A percentile compares a stretch with the other conserved stretches of the same genome.
phyloP scores from a whole-genome alignment of 2,797 vertebrate genomes.

The Gallinago solitaria region DNA sequence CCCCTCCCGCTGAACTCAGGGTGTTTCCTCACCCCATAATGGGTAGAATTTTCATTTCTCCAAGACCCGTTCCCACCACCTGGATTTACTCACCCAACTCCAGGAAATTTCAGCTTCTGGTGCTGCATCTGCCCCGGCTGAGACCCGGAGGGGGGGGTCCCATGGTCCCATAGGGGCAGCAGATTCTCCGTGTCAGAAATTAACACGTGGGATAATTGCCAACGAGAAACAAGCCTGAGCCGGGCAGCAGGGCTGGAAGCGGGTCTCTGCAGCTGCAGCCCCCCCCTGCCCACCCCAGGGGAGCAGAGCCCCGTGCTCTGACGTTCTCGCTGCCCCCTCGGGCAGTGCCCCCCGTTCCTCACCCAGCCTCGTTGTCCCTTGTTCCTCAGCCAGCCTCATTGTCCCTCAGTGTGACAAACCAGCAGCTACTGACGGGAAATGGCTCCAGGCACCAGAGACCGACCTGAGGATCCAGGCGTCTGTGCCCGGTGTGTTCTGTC shows the following conservation, averaged over 20 bases:
- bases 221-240: background rate
- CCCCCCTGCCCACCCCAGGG: rapidly evolving
- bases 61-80: background rate
- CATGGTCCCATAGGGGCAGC: background rate
- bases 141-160: conserved; percentile 68
- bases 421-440: background rate
- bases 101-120: conserved; percentile 77
- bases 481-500: background rate
- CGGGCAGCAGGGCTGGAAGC: background rate
- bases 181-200: background rate
- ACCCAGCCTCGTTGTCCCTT: background rate
- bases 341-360: background rate
- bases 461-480: background rate
- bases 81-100: conserved; percentile 33
- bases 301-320: background rate
- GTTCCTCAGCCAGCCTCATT: rapidly evolving
- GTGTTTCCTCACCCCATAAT: background rate
- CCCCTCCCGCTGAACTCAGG: background rate
- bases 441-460: background rate
- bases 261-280: background rate
- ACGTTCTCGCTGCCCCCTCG: background rate
- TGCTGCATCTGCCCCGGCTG: conserved; percentile 70
- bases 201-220: rapidly evolving
- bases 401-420: background rate
- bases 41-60: background rate